A percentile compares a stretch with the other conserved stretches of the same genome.
phyloP scores from a whole-genome alignment of 2,797 vertebrate species.

The Carapus acus region DNA sequence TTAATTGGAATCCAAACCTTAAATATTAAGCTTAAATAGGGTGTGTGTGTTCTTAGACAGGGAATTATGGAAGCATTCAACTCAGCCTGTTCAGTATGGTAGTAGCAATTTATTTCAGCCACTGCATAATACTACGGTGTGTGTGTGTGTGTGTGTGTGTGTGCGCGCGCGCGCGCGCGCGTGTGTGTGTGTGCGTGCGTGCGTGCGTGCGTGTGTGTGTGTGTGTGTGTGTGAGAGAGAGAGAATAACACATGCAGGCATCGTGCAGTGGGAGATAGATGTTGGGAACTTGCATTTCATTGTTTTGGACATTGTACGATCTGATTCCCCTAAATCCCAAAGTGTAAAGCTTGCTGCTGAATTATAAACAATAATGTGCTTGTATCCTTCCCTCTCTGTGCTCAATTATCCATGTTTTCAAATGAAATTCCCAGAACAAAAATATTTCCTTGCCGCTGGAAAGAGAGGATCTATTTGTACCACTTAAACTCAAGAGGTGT shows the following conservation, averaged over 20 bases:
- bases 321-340: conserved; percentile 55
- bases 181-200: conserved; percentile 11
- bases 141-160: conserved; percentile 7
- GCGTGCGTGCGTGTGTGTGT: too few relatives aligned
- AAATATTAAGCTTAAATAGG: conserved; percentile 39
- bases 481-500: too few relatives aligned
- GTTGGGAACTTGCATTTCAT: conserved; percentile 8
- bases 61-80: conserved; percentile 46
- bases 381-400: conserved; percentile 27
- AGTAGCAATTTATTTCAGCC: conserved; percentile 49
- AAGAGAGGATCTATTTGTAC: too few relatives aligned
- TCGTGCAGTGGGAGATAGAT: too few relatives aligned
- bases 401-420: too few relatives aligned
- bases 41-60: conserved; percentile 37
- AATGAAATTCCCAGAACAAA: too few relatives aligned
- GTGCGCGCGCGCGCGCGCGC: conserved; percentile 4
- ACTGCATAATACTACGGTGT: conserved; percentile 20
- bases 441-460: too few relatives aligned
- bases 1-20: conserved; percentile 50
- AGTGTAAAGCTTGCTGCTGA: conserved; percentile 64
- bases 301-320: conserved; percentile 43
- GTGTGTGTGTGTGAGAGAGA: too few relatives aligned
- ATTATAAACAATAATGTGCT: conserved; percentile 69
- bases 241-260: too few relatives aligned
- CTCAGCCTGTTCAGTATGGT: conserved; percentile 38